phyloP scores from a whole-genome alignment of 1,140 invertebrate species.

The Drosophila murphyi region DNA sequence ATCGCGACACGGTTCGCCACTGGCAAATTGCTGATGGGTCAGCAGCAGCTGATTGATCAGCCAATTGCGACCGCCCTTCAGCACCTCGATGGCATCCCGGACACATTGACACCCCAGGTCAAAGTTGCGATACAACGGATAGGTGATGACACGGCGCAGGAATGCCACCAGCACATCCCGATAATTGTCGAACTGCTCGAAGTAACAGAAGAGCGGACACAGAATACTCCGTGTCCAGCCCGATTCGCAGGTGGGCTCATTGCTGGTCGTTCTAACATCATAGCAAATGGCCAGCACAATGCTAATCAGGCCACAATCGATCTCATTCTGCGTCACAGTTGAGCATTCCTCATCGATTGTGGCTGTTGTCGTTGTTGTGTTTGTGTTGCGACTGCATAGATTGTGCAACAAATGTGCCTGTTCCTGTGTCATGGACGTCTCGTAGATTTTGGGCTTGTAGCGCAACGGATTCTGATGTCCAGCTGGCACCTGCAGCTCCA shows the following conservation, averaged over 20 bases:
- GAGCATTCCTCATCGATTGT: conserved; percentile 9
- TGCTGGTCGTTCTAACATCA: conserved; percentile 74
- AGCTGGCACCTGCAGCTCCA: conserved; percentile 79
- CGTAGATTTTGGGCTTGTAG: conserved; percentile 67
- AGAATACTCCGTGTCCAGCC: conserved; percentile 79
- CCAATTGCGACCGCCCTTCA: conserved; percentile 70
- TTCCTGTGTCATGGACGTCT: conserved; percentile 69
- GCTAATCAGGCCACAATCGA: conserved; percentile 77
- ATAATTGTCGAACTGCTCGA: conserved; percentile 75
- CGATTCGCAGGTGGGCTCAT: conserved; percentile 78
- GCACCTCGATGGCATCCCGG: conserved; percentile 72
- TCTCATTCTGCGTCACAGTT: conserved; percentile 50
- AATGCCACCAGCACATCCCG: conserved; percentile 72
- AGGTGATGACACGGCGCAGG: conserved; percentile 72
- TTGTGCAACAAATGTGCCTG: conserved; percentile 74
- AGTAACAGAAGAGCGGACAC: conserved; percentile 70
- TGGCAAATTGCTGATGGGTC: conserved; percentile 66
- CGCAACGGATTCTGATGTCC: conserved; percentile 78
- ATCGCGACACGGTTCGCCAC: conserved; percentile 59
- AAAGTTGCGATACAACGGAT: conserved; percentile 77
- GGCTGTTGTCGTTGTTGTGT: neutral
- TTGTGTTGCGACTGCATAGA: conserved; percentile 42
- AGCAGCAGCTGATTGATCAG: conserved; percentile 74
- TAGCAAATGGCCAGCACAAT: conserved; percentile 80
- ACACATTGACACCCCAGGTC: conserved; percentile 72